Evolutionary conservation across 2,888 invertebrate species (phyloP).

Genomic region (Craniophora ligustri): DNA sequence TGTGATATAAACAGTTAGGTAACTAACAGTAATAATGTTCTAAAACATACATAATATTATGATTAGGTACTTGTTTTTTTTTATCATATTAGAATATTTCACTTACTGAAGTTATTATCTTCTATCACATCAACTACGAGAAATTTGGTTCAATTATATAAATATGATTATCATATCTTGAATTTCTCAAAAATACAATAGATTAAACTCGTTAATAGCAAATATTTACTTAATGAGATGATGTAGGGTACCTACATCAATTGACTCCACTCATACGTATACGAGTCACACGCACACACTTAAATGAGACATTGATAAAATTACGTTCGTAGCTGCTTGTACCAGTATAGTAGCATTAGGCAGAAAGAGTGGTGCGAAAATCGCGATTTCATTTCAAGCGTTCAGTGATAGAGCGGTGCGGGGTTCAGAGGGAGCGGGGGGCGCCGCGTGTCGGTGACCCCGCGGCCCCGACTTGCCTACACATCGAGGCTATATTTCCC

Average conservation of each 20-base stretch:
- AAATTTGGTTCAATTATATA: neutral
- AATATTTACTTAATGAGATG: neutral
- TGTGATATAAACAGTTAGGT: neutral
- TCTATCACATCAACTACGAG: neutral
- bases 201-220: too few species aligned
- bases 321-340: constrained; percentile 13
- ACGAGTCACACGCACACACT: constrained; percentile 34
- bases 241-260: too few species aligned
- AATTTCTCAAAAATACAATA: too few species aligned
- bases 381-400: constrained; percentile 59
- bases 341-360: constrained; percentile 23
- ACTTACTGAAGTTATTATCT: neutral
- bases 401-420: constrained; percentile 59
- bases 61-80: too few species aligned
- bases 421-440: constrained; percentile 55
- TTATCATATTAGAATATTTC: too few species aligned
- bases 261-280: neutral
- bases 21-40: neutral
- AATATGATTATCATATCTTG: too few species aligned
- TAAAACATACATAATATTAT: too few species aligned
- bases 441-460: constrained; percentile 82
- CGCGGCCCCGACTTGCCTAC: constrained; percentile 78
- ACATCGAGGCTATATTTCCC: constrained; percentile 70
- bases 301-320: constrained; percentile 16
- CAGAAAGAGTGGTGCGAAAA: constrained; percentile 48